A percentile compares a stretch with the other conserved stretches of the same genome.
These are phyloP conservation scores for Drosophila anomalata DNA, from an alignment of 2,888 invertebrate genomes.

Conservation along the genomic window DNA sequence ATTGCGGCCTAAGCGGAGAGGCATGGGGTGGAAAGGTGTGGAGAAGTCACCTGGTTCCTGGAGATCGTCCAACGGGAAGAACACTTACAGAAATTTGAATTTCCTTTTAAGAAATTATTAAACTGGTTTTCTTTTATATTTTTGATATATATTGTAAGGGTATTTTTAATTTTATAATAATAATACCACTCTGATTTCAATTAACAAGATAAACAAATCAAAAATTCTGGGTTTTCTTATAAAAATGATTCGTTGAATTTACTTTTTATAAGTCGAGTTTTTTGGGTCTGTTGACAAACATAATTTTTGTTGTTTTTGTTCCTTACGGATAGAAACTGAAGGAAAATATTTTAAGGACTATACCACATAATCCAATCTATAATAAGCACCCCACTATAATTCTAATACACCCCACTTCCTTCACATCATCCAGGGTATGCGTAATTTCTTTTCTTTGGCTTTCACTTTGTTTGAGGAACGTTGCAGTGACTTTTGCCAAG, in stretches of 20 bases:
- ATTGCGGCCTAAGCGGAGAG: constrained; percentile 30
- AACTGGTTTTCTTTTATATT: neutral
- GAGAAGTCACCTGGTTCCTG: constrained; percentile 14
- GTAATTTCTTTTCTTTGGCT: constrained; percentile 77
- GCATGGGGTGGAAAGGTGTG: neutral
- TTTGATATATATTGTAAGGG: neutral
- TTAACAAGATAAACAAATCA: neutral
- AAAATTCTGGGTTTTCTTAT: neutral
- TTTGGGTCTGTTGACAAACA: too few species aligned
- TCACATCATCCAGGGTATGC: constrained; percentile 33
- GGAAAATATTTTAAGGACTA: neutral
- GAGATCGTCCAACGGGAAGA: constrained; percentile 22
- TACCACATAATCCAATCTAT: neutral
- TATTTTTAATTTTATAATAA: too few species aligned
- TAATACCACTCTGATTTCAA: neutral
- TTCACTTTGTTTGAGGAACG: constrained; percentile 69
- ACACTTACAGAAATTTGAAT: constrained; percentile 19
- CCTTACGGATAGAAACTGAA: neutral
- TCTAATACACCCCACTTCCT: constrained; percentile 11
- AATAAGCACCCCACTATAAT: too few species aligned
- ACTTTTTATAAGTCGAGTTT: too few species aligned
- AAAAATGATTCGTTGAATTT: too few species aligned
- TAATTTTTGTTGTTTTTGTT: too few species aligned
- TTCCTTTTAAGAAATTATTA: neutral
- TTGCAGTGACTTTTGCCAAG: constrained; percentile 76